These are phyloP conservation scores for Zophobas morio DNA, from an alignment of 1,140 invertebrate genomes.

Conservation along the genomic window DNA sequence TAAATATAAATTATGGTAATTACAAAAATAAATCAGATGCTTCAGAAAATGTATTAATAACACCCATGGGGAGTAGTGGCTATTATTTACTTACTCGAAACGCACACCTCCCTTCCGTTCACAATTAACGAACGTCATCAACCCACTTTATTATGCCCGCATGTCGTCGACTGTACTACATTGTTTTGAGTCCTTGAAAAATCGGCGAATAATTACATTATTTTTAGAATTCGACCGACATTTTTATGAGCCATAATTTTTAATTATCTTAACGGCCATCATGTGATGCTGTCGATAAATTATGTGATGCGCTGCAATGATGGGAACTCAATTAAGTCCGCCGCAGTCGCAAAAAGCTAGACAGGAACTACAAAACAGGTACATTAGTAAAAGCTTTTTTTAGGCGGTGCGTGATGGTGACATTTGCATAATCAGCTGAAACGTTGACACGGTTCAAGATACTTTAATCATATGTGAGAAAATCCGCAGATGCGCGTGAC, in stretches of 20 bases:
- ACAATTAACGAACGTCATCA: neutral
- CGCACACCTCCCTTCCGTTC: neutral
- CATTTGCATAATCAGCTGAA: slow-evolving; percentile 33
- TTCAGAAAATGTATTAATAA: neutral
- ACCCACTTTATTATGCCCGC: neutral
- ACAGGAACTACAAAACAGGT: slow-evolving; percentile 10
- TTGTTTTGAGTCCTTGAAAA: neutral
- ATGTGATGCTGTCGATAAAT: neutral
- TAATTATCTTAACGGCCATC: neutral
- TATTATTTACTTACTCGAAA: neutral
- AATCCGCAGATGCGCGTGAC: slow-evolving; percentile 34
- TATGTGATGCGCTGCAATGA: neutral
- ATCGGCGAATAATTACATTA: neutral
- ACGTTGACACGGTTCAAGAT: slow-evolving; percentile 33
- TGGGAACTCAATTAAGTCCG: neutral
- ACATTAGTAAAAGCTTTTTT: slow-evolving; percentile 3
- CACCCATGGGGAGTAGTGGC: neutral
- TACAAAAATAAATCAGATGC: slow-evolving; percentile 10
- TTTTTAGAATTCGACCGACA: neutral
- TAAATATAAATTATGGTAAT: slow-evolving; percentile 18
- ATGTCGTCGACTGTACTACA: neutral
- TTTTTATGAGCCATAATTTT: slow-evolving; percentile 1
- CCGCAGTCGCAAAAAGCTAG: neutral
- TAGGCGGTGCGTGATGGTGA: neutral
- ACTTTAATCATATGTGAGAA: slow-evolving; percentile 39